Base-by-base conservation (phyloP, 2,113 vertebrate species). In the Takifugu bimaculatus region DNA sequence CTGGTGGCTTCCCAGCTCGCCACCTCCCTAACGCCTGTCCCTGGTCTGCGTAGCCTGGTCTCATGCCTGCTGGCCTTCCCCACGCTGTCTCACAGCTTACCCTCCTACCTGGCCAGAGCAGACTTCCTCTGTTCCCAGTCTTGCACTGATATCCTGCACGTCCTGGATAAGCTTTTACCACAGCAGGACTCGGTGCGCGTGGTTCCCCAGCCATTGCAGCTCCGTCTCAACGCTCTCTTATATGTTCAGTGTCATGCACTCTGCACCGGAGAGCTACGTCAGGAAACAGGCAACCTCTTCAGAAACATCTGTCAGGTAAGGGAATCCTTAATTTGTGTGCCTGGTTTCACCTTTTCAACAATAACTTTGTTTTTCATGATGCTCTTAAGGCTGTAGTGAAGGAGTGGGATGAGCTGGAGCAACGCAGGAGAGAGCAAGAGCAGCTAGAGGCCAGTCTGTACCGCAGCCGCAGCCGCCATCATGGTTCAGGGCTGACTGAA, bases 351-450 rank as follows among this genome's bases (percentile, higher is more conserved):
- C 11, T 39, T 39, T 39, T 1, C 2, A 39, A 39, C 35, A 39
- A 10, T 11, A 6, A 48, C 6, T 26, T 28, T 27, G 1, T 6
- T 39, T 39, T 39, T 39, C 15, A 48, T n/a, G 52, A 15, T 52
- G 1, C 39, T 50, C 5, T 20, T 50, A 42, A 91, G 86, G 83
- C 81, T 10, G 75, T 68, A 79, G 88, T 97, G 77, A 99, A 94
- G 42, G 94, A 96, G 42, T 99, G 96, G 96, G 95, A 98, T 44
- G 94, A 98, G 14, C 94, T 96, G 86, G 93, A 98, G 50, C 87
- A 86, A 14, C 62, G 50, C 42, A 86, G 80, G 13, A 89, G 89
- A 50, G 94, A 95, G 76, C 83, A 26, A 57, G 93, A 94, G 54
- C 85, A 93, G 63, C 80, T 87, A 78, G 89, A 95, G 65, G 88